Evolutionary conservation across 2,888 invertebrate species (phyloP).

Genomic region (Drosophila tanythrix): DNA sequence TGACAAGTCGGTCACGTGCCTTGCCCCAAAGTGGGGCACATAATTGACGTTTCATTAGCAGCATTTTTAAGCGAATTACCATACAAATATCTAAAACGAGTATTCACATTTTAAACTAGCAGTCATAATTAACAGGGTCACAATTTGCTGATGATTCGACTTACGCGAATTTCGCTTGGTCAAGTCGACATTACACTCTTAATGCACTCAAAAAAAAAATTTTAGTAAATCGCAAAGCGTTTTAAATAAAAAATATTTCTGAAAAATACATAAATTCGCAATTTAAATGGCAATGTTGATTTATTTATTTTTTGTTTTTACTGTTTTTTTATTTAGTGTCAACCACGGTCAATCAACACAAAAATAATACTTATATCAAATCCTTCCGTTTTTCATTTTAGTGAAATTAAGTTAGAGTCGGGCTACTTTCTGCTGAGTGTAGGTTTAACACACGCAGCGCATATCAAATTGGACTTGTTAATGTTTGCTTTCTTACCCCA

Average conservation of each 20-base stretch:
- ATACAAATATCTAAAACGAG: slow-evolving; percentile 55
- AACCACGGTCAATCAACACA: neutral
- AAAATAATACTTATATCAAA: neutral
- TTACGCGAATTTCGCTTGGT: slow-evolving; percentile 32
- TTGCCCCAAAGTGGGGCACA: slow-evolving; percentile 61
- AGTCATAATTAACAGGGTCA: slow-evolving; percentile 42
- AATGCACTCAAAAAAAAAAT: neutral
- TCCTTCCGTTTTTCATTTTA: neutral
- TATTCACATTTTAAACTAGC: slow-evolving; percentile 35
- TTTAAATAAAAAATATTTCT: neutral
- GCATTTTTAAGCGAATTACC: slow-evolving; percentile 64
- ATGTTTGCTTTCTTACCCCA: slow-evolving; percentile 1
- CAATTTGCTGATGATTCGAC: slow-evolving; percentile 9
- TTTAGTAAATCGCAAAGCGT: neutral
- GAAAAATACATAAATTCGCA: neutral
- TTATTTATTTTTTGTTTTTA: neutral
- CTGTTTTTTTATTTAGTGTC: neutral
- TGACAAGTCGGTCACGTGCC: slow-evolving; percentile 80
- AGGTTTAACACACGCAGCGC: slow-evolving; percentile 53
- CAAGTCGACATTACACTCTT: slow-evolving; percentile 23
- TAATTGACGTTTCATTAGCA: slow-evolving; percentile 80
- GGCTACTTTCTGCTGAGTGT: neutral
- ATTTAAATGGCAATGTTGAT: neutral
- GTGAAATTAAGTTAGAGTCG: neutral
- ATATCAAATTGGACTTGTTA: slow-evolving; percentile 49